These are phyloP conservation scores for Reticulitermes lucifugus DNA, from an alignment of 2,888 invertebrate genomes.

Conservation along the genomic window DNA sequence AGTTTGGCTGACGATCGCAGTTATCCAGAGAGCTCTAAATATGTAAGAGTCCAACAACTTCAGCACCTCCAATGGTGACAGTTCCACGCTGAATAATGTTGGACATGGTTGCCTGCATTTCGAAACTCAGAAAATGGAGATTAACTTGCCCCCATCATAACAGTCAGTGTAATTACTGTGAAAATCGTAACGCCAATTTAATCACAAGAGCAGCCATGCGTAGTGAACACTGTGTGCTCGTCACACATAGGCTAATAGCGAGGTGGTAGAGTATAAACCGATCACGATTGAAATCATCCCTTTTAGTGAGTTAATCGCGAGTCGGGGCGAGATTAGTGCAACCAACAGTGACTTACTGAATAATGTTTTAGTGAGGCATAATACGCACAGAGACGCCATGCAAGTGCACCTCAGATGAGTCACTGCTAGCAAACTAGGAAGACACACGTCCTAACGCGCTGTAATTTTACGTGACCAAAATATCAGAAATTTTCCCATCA, in stretches of 20 bases:
- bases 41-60: no score
- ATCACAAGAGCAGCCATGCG: constrained; percentile 17
- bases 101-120: neutral
- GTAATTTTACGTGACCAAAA: neutral
- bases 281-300: neutral
- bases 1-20: no score
- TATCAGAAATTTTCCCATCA: no score
- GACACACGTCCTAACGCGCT: neutral
- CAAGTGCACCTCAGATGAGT: neutral
- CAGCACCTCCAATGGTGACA: neutral
- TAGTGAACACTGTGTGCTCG: constrained; percentile 8
- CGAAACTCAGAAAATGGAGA: constrained; percentile 15
- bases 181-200: constrained; percentile 32
- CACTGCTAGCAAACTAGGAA: neutral
- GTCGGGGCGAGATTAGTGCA: neutral
- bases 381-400: neutral
- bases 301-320: constrained; percentile 20
- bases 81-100: neutral
- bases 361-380: neutral
- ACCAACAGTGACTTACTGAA: neutral
- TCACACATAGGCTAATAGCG: neutral
- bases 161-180: constrained; percentile 20
- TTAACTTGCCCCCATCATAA: neutral
- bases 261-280: neutral
- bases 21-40: no score